Evolutionary conservation across 1,140 invertebrate genomes (phyloP), one percentile per base, ranked within the genome.

Genomic region (Phymastichus coffea): DNA sequence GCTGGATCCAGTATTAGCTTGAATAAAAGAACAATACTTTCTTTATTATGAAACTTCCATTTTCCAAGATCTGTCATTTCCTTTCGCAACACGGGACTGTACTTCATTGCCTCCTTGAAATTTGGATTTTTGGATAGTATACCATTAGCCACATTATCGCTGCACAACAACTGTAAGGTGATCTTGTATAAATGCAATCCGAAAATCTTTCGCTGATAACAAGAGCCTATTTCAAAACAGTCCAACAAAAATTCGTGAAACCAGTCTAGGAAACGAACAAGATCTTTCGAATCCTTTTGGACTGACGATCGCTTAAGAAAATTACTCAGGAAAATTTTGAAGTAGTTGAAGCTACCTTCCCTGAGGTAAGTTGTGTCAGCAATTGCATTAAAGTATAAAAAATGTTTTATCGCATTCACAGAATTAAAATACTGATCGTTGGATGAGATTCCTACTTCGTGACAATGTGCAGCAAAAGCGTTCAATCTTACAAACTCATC

Each of bases 191-290:
- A 62, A 17, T 71, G 73, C 14, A 82, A 61, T 47, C 75, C 79
- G n/a, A 81, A 63, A 38, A 79, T 76, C 63, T 77, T 80, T 25
- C 83, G 63, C 67, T 86, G 84, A 67, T 84, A 86, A 65, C 80
- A 80, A n/a, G 78, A 78, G 23, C 80, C 81, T 38, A 80, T 74
- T 61, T 77, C 71, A 4, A 85, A 71, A 63, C 79, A 82, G 30
- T 75, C 65, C 37, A 81, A 63, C 10, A 83, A 65, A 40, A 82
- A 75, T 28, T 65, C 59, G 54, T 81, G 69, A n/a, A 86, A 60
- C 80, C 81, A 83, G 23, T 79, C 60, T n/a, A 80, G 60, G 60
- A 82, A 79, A n/a, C 35, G 52, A 17, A 71, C 40, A 19, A 64
- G 20, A 12, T 43, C 7, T 14, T 57, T 17, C 10, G 8, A 14